phyloP scores from a whole-genome alignment of 2,888 invertebrate species.

The Acleris sparsana region DNA sequence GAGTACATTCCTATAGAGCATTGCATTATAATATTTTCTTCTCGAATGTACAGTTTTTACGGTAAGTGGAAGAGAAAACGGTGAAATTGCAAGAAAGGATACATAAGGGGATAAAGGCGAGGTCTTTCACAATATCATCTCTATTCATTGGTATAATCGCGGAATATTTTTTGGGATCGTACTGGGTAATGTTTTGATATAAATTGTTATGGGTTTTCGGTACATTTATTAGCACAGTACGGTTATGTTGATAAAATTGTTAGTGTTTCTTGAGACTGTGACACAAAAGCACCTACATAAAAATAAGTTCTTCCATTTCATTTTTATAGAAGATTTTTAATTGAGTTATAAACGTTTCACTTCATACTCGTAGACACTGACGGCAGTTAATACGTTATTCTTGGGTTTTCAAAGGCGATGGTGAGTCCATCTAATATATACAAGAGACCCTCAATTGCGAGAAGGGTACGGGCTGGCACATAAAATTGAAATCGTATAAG shows the following conservation, averaged over 20 bases:
- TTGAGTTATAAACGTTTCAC: background rate
- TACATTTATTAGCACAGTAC: background rate
- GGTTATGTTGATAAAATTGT: background rate
- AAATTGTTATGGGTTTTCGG: slow-evolving; percentile 12
- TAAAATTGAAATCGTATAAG: slow-evolving; percentile 35
- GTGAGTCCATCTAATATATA: slow-evolving; percentile 25
- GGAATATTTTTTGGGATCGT: slow-evolving; percentile 42
- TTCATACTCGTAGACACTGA: background rate
- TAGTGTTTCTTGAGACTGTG: background rate
- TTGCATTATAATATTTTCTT: slow-evolving; percentile 44
- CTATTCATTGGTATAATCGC: slow-evolving; percentile 60
- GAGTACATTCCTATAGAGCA: slow-evolving; percentile 15
- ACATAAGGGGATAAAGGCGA: slow-evolving; percentile 57
- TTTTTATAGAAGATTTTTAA: no score
- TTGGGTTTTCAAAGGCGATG: slow-evolving; percentile 2
- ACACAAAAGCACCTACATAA: background rate
- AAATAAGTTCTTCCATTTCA: no score
- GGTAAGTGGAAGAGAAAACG: slow-evolving; percentile 52
- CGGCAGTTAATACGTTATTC: slow-evolving; percentile 14
- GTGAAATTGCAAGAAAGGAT: slow-evolving; percentile 56
- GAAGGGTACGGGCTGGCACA: slow-evolving; percentile 29
- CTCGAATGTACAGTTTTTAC: slow-evolving; percentile 51
- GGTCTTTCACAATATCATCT: slow-evolving; percentile 59
- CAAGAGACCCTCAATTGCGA: slow-evolving; percentile 21
- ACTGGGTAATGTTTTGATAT: slow-evolving; percentile 20